Base-by-base conservation (phyloP, 2,113 vertebrate species). In the Pelodiscus sinensis region DNA sequence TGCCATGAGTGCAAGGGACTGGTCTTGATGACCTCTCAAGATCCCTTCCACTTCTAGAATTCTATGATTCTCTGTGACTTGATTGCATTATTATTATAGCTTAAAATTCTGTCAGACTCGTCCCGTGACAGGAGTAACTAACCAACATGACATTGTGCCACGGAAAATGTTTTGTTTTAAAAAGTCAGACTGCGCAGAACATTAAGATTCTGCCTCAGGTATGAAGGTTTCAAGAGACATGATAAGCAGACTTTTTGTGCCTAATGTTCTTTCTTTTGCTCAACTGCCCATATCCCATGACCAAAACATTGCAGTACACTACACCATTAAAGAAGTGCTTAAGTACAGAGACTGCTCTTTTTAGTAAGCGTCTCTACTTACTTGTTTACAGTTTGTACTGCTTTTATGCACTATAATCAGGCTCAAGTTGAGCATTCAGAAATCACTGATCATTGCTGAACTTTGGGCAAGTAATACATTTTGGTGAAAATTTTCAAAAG, bases 381-480 rank as follows among this genome's bases (percentile, higher is more conserved):
- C n/a, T 35, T 86, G n/a, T 96, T 96, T 95, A 92, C 65, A 95
- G 96, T 92, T 97, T 97, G 96, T 96, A 97, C 95, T 96, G 81
- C 81, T 89, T 97, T 94, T 97, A 97, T 96, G 92, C 94, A 92
- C 80, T 94, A 92, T 82, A 94, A 25, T 94, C 88, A 54, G 85
- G 44, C 44, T 44, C 44, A 44, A 44, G 44, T 44, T 44, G 44
- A 44, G 44, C 44, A 44, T 44, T 44, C 44, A 44, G 44, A 44
- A 44, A 44, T 44, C 44, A 44, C 44, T 44, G 44, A 44, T 44
- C 44, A 44, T 44, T 44, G 44, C 44, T 44, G 44, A 54, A 54
- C 10, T 54, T 54, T 54, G 10, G 4, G 52, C 52, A 2, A 12
- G 52, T 54, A 54, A 54, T 54, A 54, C 52, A 54, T 54, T 54